These are phyloP conservation scores for Triplophysa yarkandensis DNA, from an alignment of 2,797 vertebrate genomes.

Conservation along the genomic window DNA sequence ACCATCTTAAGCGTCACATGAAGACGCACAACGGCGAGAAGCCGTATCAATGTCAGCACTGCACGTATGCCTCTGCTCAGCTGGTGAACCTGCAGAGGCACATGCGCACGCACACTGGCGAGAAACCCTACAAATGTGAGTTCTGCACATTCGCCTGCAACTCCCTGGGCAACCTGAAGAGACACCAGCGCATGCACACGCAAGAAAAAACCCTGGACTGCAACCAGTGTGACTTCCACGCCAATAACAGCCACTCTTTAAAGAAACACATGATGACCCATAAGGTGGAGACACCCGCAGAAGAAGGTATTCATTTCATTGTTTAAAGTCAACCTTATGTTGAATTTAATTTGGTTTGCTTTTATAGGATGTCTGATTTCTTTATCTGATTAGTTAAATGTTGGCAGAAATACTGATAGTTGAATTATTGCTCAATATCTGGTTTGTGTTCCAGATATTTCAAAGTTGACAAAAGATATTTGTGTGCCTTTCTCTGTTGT, in stretches of 20 bases:
- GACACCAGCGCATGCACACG: slow-evolving; percentile 90
- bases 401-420: too few relatives aligned
- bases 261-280: slow-evolving; percentile 73
- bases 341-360: background rate
- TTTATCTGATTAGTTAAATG: background rate
- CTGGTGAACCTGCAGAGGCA: slow-evolving; percentile 95
- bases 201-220: slow-evolving; percentile 81
- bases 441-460: background rate
- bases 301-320: slow-evolving; percentile 51
- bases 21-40: slow-evolving; percentile 96
- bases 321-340: background rate
- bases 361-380: background rate
- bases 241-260: slow-evolving; percentile 74
- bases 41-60: slow-evolving; percentile 88
- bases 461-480: background rate
- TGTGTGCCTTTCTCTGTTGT: background rate
- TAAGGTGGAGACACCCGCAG: slow-evolving; percentile 50
- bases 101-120: slow-evolving; percentile 91
- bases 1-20: slow-evolving; percentile 98
- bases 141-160: slow-evolving; percentile 93
- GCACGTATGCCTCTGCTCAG: slow-evolving; percentile 92
- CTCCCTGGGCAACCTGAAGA: slow-evolving; percentile 92
- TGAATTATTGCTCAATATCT: background rate
- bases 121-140: slow-evolving; percentile 91
- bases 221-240: slow-evolving; percentile 75